Conservation (phyloP, 2,797 vertebrate species). For the Ciconia nigra region DNA sequence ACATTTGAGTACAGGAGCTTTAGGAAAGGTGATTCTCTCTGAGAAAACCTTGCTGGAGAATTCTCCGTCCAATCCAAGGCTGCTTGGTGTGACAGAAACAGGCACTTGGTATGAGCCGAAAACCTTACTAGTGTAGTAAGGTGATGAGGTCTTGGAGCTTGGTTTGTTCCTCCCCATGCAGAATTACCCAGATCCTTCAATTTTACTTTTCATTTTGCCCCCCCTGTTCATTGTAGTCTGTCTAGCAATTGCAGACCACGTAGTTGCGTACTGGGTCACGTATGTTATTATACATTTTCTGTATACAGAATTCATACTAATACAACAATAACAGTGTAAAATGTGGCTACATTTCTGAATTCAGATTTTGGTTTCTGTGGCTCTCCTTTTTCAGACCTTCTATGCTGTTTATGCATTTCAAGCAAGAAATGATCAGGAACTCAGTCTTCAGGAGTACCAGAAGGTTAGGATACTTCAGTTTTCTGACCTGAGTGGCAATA, state of each 20-base stretch:
- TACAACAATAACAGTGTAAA: neutral
- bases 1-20: neutral
- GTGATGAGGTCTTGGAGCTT: neutral
- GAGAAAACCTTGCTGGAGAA: neutral
- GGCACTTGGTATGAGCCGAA: neutral
- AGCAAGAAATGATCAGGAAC: constrained; percentile 92
- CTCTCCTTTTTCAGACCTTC: constrained; percentile 81
- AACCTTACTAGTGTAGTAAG: neutral
- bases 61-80: neutral
- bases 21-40: neutral
- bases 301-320: neutral
- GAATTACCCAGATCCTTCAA: neutral
- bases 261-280: accelerated
- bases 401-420: constrained; percentile 95
- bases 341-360: neutral
- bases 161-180: neutral
- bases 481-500: constrained; percentile 92
- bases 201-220: neutral
- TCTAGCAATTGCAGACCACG: neutral
- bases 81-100: neutral
- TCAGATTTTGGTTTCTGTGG: neutral
- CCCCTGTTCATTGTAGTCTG: neutral
- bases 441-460: constrained; percentile 92
- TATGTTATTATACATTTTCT: neutral
- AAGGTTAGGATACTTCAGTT: constrained; percentile 89